Evolutionary conservation across 2,113 vertebrate species (phyloP), one percentile per base, ranked within the genome.

Genomic region (Pedionomus torquatus): DNA sequence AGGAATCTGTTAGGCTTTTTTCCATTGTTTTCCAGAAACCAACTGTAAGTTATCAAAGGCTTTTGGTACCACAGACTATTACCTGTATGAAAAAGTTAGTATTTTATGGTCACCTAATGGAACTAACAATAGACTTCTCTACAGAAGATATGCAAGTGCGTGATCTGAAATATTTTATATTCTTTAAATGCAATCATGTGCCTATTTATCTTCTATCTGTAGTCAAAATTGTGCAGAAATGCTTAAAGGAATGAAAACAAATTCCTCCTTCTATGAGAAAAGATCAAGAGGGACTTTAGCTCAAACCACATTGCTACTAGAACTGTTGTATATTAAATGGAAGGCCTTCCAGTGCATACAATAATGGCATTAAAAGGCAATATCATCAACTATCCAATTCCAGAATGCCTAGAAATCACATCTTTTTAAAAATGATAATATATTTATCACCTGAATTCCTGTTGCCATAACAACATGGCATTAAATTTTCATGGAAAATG

Each of bases 401-500:
- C 46, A 91, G 65, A 63, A n/a, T 77, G 43, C 20, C 68, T 51
- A 61, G 31, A 41, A 68, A 44, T 48, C 70, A 18, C 17, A 52
- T 54, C 15, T 93, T 66, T 65, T 78, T 54, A 65, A 20, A 66
- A 84, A 33, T 79, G 5, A 13, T 70, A 77, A n/a, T 57, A 46
- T 39, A 4, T 84, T 86, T 71, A 44, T 80, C 83, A 87, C 37
- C 58, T 71, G 33, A 70, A 93, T 88, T 90, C 91, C 54, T 94
- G 39, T 83, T 91, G 70, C 52, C 74, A 46, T 83, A 30, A 10
- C 41, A 95, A 80, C 91, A 39, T 30, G 18, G 12, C 52, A 72
- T 54, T 93, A 81, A 78, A 64, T 96, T 97, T 96, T 93, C 28
- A 60, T 89, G 49, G 52, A 70, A 90, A 94, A 82, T 83, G 66